Percentiles rank a stretch among this genome's conserved stretches.
Evolutionary conservation across 1,140 invertebrate genomes (phyloP).

Genomic region (Scaptomyza pallida): DNA sequence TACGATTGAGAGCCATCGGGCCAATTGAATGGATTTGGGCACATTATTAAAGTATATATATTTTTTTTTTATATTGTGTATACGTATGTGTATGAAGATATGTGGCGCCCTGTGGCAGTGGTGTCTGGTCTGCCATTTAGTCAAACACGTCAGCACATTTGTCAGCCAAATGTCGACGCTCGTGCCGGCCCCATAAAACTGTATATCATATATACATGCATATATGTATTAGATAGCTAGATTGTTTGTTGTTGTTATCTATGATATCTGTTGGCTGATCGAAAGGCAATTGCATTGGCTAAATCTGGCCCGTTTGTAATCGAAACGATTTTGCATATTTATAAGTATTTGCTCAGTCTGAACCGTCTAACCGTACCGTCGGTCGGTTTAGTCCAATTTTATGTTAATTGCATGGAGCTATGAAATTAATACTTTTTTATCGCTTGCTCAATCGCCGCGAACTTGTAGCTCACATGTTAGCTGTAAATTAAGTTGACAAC

Average conservation of each 20-base stretch:
- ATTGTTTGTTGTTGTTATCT: slow-evolving; percentile 17
- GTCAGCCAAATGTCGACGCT: slow-evolving; percentile 63
- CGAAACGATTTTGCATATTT: slow-evolving; percentile 79
- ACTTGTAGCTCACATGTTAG: slow-evolving; percentile 82
- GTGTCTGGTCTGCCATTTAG: slow-evolving; percentile 42
- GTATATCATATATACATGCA: slow-evolving; percentile 21
- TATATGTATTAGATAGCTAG: slow-evolving; percentile 17
- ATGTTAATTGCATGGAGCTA: slow-evolving; percentile 78
- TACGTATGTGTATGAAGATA: neutral
- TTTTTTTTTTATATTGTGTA: neutral
- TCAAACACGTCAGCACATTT: slow-evolving; percentile 45
- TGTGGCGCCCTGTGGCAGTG: slow-evolving; percentile 30
- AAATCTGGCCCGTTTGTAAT: slow-evolving; percentile 51
- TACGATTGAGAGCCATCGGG: neutral
- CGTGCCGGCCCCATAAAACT: slow-evolving; percentile 57
- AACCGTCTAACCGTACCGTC: slow-evolving; percentile 5
- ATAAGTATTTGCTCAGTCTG: slow-evolving; percentile 52
- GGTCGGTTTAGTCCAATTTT: slow-evolving; percentile 59
- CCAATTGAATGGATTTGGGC: slow-evolving; percentile 15
- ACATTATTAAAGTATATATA: neutral
- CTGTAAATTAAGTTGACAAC: slow-evolving; percentile 83
- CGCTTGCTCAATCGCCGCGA: slow-evolving; percentile 78
- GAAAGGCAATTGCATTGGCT: slow-evolving; percentile 17
- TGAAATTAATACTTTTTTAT: slow-evolving; percentile 83
- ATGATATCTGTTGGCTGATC: slow-evolving; percentile 4